Evolutionary conservation across 2,113 vertebrate species (phyloP).

Genomic region (Lagopus muta): DNA sequence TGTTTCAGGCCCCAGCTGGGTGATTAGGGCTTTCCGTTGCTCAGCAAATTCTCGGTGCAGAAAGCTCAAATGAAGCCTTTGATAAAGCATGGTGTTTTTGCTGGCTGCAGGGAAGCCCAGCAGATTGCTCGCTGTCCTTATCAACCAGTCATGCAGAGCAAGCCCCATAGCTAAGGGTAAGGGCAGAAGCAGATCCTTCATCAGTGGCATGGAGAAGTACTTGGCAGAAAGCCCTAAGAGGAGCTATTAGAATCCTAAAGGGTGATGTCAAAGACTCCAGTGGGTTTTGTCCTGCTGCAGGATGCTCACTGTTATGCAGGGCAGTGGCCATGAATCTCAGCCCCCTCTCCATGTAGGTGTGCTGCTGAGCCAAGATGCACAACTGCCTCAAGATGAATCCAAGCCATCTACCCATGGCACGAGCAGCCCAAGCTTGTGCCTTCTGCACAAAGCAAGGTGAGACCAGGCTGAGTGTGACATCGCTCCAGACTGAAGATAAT

Average conservation of each 20-base stretch:
- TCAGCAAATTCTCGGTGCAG: not conserved
- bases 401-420: not conserved
- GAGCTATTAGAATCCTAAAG: not conserved
- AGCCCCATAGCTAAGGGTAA: not conserved
- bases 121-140: not conserved
- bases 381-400: not conserved
- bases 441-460: not conserved
- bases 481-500: not conserved
- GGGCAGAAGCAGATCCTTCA: not conserved
- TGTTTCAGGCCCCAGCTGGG: not conserved
- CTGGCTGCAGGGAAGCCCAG: not conserved
- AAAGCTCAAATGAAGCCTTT: not conserved
- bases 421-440: fast-evolving
- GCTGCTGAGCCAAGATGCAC: fast-evolving
- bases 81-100: fast-evolving
- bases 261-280: not conserved
- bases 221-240: not conserved
- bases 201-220: not conserved
- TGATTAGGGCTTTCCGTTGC: not conserved
- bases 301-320: fast-evolving
- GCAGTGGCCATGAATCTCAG: not conserved
- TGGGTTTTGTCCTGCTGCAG: not conserved
- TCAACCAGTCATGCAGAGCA: not conserved
- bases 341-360: not conserved
- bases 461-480: not conserved